phyloP scores from a whole-genome alignment of 1,140 invertebrate genomes.

The Rhynchophorus ferrugineus region DNA sequence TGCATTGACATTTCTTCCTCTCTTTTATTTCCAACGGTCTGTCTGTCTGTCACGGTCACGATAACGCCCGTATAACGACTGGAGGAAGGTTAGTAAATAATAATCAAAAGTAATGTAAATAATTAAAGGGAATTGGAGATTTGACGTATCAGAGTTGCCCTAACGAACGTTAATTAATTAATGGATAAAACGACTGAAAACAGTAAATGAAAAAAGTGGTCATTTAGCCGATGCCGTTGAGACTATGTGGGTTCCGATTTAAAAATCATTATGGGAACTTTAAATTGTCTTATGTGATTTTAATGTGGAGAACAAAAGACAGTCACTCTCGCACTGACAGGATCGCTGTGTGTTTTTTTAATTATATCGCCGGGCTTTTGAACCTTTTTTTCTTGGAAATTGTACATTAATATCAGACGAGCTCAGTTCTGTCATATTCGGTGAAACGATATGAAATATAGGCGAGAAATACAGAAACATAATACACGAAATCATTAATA shows the following conservation, averaged over 20 bases:
- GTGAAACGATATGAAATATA: too few species aligned
- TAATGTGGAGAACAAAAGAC: not conserved
- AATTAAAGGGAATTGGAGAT: conserved; percentile 28
- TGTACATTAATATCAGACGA: too few species aligned
- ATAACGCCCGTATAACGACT: conserved; percentile 16
- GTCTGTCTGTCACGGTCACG: not conserved
- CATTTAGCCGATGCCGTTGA: conserved; percentile 2
- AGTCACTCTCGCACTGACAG: too few species aligned
- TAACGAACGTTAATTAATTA: conserved; percentile 27
- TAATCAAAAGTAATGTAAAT: conserved; percentile 27
- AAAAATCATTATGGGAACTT: conserved; percentile 18
- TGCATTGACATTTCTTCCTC: not conserved
- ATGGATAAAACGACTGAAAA: conserved; percentile 26
- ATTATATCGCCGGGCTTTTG: not conserved
- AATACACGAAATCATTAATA: too few species aligned
- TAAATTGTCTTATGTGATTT: not conserved
- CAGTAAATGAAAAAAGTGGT: conserved; percentile 23
- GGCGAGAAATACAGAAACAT: too few species aligned
- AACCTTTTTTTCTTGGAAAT: too few species aligned
- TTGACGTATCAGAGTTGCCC: conserved; percentile 25
- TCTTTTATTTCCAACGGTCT: not conserved
- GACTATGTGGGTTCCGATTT: conserved; percentile 23
- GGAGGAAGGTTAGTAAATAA: conserved; percentile 12
- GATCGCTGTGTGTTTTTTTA: not conserved
- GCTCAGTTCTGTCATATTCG: too few species aligned